A percentile compares a stretch with the other conserved stretches of the same genome.
Evolutionary conservation across 2,888 invertebrate species (phyloP).

Genomic region (Saturnia japonica): DNA sequence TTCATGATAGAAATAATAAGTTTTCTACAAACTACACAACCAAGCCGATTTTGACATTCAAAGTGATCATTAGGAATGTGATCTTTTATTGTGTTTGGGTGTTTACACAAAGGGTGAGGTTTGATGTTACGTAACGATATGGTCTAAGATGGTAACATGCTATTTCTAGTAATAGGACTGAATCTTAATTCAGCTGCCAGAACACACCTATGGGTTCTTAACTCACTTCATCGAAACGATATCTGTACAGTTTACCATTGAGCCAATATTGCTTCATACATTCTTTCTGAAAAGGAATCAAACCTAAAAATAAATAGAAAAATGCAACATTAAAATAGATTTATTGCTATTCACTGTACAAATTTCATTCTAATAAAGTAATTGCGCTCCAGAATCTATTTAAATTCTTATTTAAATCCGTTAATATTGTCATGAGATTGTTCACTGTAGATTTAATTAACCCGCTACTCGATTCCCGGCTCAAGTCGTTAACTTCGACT

Average conservation of each 20-base stretch:
- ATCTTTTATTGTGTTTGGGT: too few species aligned
- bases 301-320: not conserved
- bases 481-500: constrained; percentile 45
- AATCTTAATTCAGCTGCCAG: too few species aligned
- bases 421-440: constrained; percentile 53
- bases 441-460: constrained; percentile 58
- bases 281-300: not conserved
- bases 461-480: constrained; percentile 37
- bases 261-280: too few species aligned
- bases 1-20: too few species aligned
- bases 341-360: constrained; percentile 14
- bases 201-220: too few species aligned
- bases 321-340: not conserved
- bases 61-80: not conserved
- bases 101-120: too few species aligned
- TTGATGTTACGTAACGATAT: too few species aligned
- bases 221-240: too few species aligned
- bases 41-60: not conserved
- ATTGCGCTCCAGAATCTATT: constrained; percentile 63
- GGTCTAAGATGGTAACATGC: too few species aligned
- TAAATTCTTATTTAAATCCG: constrained; percentile 64
- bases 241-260: too few species aligned
- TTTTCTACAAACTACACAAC: not conserved
- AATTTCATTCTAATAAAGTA: constrained; percentile 54
- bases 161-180: too few species aligned